Conservation (phyloP, 1,140 invertebrate species). For the Pseudomyrmex flavicornis region DNA sequence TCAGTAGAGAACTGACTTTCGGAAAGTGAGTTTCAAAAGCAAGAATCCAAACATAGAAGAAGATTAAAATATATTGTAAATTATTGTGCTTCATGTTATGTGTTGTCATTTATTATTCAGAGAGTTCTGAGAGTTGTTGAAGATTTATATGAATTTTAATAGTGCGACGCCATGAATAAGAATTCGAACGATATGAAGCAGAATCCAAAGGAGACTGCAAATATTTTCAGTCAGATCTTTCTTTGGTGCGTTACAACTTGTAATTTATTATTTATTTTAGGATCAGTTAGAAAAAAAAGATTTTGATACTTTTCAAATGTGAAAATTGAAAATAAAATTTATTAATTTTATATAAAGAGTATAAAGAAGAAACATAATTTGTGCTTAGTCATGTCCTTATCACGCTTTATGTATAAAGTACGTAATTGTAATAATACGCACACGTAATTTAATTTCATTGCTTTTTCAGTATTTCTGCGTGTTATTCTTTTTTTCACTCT, state of each 20-base stretch:
- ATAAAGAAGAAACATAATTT: neutral
- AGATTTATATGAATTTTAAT: neutral
- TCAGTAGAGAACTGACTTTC: constrained; percentile 22
- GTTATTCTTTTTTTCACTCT: no score
- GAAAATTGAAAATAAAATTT: neutral
- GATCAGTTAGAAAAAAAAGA: no score
- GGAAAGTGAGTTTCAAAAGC: neutral
- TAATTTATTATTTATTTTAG: neutral
- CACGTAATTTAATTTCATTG: no score
- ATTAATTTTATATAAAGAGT: neutral
- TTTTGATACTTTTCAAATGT: no score
- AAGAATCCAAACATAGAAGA: neutral
- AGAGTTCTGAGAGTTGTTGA: neutral
- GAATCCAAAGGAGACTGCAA: constrained; percentile 59
- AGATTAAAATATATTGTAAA: neutral
- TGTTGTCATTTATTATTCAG: no score
- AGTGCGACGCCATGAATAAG: constrained; percentile 12
- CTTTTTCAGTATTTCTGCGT: no score
- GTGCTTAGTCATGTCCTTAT: neutral
- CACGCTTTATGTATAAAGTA: no score
- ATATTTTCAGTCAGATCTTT: constrained; percentile 52
- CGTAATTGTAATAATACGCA: no score
- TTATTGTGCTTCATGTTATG: no score
- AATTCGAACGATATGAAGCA: constrained; percentile 10
- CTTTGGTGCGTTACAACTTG: constrained; percentile 49